Base-by-base conservation (phyloP, 2,888 invertebrate genomes). In the Pyrrhosoma nymphula region DNA sequence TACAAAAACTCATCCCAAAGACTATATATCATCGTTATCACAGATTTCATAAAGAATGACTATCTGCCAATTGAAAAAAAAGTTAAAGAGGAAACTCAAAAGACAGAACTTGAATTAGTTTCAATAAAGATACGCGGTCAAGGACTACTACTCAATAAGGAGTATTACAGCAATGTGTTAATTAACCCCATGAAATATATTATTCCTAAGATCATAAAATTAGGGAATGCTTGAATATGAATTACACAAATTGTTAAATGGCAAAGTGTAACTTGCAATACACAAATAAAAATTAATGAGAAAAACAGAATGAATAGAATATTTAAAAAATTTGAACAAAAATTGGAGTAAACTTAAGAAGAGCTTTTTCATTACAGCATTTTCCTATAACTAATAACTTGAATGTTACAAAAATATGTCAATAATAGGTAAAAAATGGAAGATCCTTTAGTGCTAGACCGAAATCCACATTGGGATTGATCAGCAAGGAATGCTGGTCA, bases 11-110 rank as follows among this genome's bases (percentile, higher is more conserved):
- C n/a, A 82, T 35, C 35, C 35, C 82, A 82, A 82, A 82, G 82
- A 82, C 35, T 35, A 82, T 82, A n/a, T 82, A 82, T 82, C 18
- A 35, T 63, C 39, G 30, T 63, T 91, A 91, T 91, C 91, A 91
- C 91, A 91, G 91, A 91, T 39, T 93, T 69, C 47, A 69, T 69
- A 63, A 93, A 93, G 8, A 93, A 93, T 69, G 30, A 82, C 82
- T 82, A 35, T 26, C 82, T 82, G 82, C 35, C 82, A 82, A 82
- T 82, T 75, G 75, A 30, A n/a, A 75, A 75, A n/a, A 75, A 82
- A 35, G 35, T 16, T 82, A 82, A 12, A 35, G 35, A 16, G 12
- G 14, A 35, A 82, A 82, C 82, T 82, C 82, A 82, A 35, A 82
- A 69, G 82, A 35, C 30, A 82, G 82, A 23, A 69, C 69, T n/a